Evolutionary conservation across 2,113 vertebrate species (phyloP), one percentile per base, ranked within the genome.

Genomic region (Poeciliopsis occidentalis): DNA sequence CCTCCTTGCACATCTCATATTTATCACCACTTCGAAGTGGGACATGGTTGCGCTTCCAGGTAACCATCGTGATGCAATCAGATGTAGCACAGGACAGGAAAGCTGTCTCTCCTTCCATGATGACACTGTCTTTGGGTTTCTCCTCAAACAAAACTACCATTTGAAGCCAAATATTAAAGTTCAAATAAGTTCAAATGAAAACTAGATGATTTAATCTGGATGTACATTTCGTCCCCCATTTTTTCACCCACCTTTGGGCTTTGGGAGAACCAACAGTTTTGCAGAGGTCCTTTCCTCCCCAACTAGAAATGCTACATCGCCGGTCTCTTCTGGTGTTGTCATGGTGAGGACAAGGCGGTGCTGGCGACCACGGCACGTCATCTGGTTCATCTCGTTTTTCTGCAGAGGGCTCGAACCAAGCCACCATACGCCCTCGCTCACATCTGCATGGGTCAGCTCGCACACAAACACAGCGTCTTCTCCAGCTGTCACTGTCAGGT

Each of bases 291-390:
- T 81, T 73, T 41, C 95, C 83, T 93, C 92, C 70, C 94, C 73
- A 64, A 92, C 27, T 88, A 94, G 85, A 92, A 93, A 93, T 31
- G 95, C 94, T 87, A 82, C 91, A 0, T 85, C 89, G 8, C 96
- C 95, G 0, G 97, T 96, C 80, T 98, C 98, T 87, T 99, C 98
- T 0, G 97, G 95, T 3, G 98, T 93, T 31, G 97, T 97, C 0
- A 96, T 97, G 87, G 97, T 97, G 65, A 98, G 98, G 72, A 97
- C 96, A 86, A 99, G 89, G 0, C 94, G 96, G 34, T 97, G 98
- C 74, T 96, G 95, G 0, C 95, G 90, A 37, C 97, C 97, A 85
- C 91, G 93, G 37, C 94, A 93, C 3, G 93, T 95, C 90, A 97
- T 98, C 83, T 95, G 96, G 85, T 97, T 96, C 89, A 98, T 92